Percentiles rank a stretch among this genome's conserved stretches.
phyloP scores from a whole-genome alignment of 2,113 vertebrate genomes.

The Antechinus stuartii region DNA sequence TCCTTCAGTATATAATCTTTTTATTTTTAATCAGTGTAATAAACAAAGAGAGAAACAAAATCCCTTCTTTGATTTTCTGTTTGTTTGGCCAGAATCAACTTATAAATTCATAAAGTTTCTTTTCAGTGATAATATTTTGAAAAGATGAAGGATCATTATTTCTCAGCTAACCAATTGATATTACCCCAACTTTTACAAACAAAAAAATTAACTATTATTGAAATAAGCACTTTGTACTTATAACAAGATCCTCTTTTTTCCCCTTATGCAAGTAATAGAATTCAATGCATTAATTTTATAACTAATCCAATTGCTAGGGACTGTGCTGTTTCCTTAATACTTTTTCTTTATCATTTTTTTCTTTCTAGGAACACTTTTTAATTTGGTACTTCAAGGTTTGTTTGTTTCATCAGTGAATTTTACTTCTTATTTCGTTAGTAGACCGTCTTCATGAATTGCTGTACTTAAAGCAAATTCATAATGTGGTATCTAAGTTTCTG shows the following conservation, averaged over 20 bases:
- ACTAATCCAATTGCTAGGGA: no score
- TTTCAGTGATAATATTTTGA: background rate
- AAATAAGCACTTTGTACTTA: background rate
- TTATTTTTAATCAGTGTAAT: background rate
- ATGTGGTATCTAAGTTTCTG: no score
- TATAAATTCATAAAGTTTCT: background rate
- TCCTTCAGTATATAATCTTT: background rate
- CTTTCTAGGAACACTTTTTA: no score
- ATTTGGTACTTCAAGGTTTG: no score
- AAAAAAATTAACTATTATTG: background rate
- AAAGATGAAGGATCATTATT: background rate
- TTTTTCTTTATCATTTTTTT: no score
- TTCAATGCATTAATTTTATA: no score
- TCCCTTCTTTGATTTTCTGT: background rate
- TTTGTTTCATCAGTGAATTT: no score
- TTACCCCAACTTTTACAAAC: slow-evolving; percentile 27
- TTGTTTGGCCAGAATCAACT: background rate
- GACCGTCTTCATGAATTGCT: no score
- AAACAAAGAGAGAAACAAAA: background rate
- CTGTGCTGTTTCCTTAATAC: no score
- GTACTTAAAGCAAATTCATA: no score
- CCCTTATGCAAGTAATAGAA: background rate
- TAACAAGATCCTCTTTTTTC: background rate
- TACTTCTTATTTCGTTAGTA: no score
- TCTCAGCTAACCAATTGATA: background rate